Evolutionary conservation across 2,797 vertebrate species (phyloP).

Genomic region (Balearica regulorum): DNA sequence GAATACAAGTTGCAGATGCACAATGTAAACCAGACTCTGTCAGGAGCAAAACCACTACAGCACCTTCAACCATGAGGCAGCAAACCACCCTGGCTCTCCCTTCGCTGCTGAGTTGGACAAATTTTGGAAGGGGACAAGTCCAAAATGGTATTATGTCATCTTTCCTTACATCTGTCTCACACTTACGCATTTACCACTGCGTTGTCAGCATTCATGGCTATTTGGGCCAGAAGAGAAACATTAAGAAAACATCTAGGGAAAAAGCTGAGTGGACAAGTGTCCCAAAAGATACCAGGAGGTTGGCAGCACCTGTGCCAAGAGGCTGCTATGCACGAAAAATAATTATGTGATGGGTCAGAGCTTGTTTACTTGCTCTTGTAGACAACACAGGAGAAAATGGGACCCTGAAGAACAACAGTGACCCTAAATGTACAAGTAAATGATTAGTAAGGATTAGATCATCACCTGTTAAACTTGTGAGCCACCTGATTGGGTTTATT

Average conservation of each 20-base stretch:
- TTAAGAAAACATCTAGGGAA: conserved; percentile 1
- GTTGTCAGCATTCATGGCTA: background rate
- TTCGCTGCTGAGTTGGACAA: background rate
- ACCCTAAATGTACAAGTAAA: background rate
- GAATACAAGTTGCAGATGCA: background rate
- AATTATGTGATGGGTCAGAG: background rate
- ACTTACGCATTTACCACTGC: background rate
- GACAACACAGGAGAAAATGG: background rate
- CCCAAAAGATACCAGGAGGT: background rate
- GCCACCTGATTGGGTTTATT: background rate
- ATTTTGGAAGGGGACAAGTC: background rate
- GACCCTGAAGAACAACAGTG: background rate
- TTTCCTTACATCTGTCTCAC: background rate
- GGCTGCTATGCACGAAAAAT: background rate
- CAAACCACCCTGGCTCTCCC: background rate
- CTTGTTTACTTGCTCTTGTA: background rate
- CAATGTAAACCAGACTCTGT: background rate
- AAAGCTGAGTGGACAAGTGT: conserved; percentile 5
- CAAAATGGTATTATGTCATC: background rate
- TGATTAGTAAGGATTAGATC: background rate
- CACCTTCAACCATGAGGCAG: background rate
- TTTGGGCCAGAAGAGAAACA: conserved; percentile 11
- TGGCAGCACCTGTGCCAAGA: background rate
- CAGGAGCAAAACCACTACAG: background rate
- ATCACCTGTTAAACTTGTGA: background rate